Evolutionary conservation across 2,113 vertebrate species (phyloP).

Genomic region (Ginglymostoma cirratum): DNA sequence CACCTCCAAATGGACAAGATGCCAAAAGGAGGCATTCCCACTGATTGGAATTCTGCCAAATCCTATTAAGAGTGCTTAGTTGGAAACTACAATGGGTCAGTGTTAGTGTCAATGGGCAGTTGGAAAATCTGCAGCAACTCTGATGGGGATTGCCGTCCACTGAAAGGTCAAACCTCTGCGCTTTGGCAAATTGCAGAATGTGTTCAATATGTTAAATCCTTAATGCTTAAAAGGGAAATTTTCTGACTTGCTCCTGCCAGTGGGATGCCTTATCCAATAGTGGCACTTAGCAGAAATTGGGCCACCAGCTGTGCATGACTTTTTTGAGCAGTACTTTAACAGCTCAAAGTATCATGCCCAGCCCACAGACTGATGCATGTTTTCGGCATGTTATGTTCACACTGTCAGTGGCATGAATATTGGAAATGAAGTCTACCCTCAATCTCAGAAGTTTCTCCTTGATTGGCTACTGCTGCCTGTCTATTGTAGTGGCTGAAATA

Average conservation of each 20-base stretch:
- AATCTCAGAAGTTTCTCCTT: neutral
- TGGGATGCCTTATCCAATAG: neutral
- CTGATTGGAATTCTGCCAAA: neutral
- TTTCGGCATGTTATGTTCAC: neutral
- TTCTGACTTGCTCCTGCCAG: neutral
- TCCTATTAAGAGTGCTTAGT: neutral
- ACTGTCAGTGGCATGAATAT: neutral
- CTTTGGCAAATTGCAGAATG: neutral
- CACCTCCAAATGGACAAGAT: neutral
- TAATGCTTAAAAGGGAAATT: neutral
- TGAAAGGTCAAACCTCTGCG: neutral
- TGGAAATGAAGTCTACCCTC: neutral
- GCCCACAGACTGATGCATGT: neutral
- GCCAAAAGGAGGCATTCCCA: neutral
- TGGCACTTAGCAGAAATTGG: neutral
- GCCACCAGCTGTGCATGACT: neutral
- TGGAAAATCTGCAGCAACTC: neutral
- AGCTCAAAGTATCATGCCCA: neutral
- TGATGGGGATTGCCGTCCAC: neutral
- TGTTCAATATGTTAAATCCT: neutral
- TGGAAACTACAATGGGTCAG: neutral
- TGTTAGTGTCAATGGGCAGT: neutral
- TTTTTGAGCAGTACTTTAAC: neutral
- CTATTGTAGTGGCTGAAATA: neutral
- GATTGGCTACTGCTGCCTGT: neutral